Base-by-base conservation (phyloP, 2,797 vertebrate genomes). In the Cuculus canorus region DNA sequence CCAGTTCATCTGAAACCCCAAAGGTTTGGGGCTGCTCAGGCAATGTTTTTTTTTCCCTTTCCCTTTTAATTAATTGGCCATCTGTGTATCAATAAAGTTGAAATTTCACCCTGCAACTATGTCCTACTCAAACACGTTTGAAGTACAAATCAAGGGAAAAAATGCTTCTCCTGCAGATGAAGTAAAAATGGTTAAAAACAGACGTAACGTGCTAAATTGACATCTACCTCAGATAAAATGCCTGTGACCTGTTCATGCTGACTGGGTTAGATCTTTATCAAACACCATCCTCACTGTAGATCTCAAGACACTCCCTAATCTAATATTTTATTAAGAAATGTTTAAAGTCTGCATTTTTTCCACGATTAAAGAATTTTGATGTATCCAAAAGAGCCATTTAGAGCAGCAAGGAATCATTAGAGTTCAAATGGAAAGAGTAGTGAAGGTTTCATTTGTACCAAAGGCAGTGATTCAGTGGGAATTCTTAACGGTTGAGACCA, bases 311-410 rank as follows among this genome's bases (percentile, higher is more conserved):
- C 10, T 85, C 84, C 39, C 68, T 47, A 39, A 89, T 86, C 80
- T 86, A 93, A 94, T 97, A 96, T 95, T 97, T 97, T 96, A 96
- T 87, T 83, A 96, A 94, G 88, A 92, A 93, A 83, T 95, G 10
- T 78, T 93, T 95, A 83, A 94, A 94, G 89, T 43, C 64, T 96
- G 71, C 30, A 84, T 92, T 97, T 96, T 94, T 82, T 91, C 59
- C 33, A 57, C 0, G 2, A 93, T 92, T 95, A 89, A 96, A 95
- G 65, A 91, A 73, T 88, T 90, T 79, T 95, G 85, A 82, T 95
- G 50, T 78, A 94, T 76, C 82, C 73, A 93, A 92, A 97, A 82
- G 82, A 97, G 70, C 17, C 76, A 95, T 91, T 96, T 96, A 95
- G 35, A 95, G 43, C 13, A 78, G 72, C 86, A 92, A 95, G 86